Conservation (phyloP, 2,888 invertebrate species). For the Pristionchus fissidentatus region DNA sequence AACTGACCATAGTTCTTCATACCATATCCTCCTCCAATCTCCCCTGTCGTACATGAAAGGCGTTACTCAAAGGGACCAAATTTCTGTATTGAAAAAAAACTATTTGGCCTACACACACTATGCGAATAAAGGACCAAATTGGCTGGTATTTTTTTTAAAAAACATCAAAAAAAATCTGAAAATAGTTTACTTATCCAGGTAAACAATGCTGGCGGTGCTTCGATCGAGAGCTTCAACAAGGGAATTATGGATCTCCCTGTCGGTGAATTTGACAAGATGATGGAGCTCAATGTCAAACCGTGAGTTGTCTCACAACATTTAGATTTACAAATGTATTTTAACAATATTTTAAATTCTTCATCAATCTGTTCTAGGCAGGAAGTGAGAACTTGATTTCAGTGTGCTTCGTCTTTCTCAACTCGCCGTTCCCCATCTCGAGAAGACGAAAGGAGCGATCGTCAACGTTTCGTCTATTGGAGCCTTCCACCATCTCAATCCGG, state of each 20-base stretch:
- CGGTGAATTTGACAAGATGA: not conserved
- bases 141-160: too few relatives aligned
- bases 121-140: too few relatives aligned
- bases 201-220: not conserved
- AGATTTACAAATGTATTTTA: not conserved
- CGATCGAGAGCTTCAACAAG: not conserved
- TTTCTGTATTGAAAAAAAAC: too few relatives aligned
- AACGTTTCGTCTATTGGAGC: constrained; percentile 11
- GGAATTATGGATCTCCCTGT: not conserved
- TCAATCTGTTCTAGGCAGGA: too few relatives aligned
- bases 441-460: not conserved
- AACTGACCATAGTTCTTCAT: too few relatives aligned
- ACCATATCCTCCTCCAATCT: not conserved
- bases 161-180: too few relatives aligned
- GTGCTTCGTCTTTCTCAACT: constrained; percentile 5
- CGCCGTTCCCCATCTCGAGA: constrained; percentile 12
- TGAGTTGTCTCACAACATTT: not conserved
- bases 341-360: not conserved
- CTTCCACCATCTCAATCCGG: constrained; percentile 2
- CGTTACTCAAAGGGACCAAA: too few relatives aligned
- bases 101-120: too few relatives aligned
- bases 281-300: not conserved
- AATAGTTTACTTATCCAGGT: not conserved
- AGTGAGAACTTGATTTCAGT: not conserved
- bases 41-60: too few relatives aligned